Evolutionary conservation across 2,888 invertebrate genomes (phyloP), one percentile per base, ranked within the genome.

Genomic region (Zelleria hepariella): DNA sequence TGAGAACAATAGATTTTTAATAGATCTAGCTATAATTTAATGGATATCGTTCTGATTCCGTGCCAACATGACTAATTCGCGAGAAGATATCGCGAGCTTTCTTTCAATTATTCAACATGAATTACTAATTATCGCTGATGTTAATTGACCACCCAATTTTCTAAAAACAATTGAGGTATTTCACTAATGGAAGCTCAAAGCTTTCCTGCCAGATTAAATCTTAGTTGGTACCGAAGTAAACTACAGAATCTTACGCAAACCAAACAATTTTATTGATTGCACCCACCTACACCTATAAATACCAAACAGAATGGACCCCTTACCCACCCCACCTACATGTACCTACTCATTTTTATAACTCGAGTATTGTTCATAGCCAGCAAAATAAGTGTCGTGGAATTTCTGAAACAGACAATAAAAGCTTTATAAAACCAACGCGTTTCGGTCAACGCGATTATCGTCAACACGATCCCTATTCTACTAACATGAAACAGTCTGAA

Each of bases 41-140:
- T 82, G 81, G 77, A 74, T 68, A 66, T 72, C 67, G 70, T 67
- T 74, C 84, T 86, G 86, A 84, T 71, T 77, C 80, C 67, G 64
- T 84, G 87, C 87, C 87, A 87, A 72, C 80, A 79, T 85, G 81
- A 85, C 85, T 83, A 84, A 86, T 85, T 78, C 78, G 64, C 71
- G 69, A 71, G 69, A 75, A 72, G 72, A 69, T 70, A 68, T 75
- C 74, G 77, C 78, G 71, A 78, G 74, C 77, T 82, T 72, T 69
- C 73, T 73, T 70, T 74, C 70, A 73, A 74, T 75, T 75, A 72
- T 71, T 75, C 23, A 51, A 51, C 51, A 51, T 15, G 32, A 42
- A 42, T 42, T 42, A 42, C 32, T 42, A 42, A 42, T 42, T 42
- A 42, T 42, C 32, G 15, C 32, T 42, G 32, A 42, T 42, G 32